Evolutionary conservation across 1,140 invertebrate species (phyloP), one percentile per base, ranked within the genome.

Genomic region (Phenacoccus solenopsis): DNA sequence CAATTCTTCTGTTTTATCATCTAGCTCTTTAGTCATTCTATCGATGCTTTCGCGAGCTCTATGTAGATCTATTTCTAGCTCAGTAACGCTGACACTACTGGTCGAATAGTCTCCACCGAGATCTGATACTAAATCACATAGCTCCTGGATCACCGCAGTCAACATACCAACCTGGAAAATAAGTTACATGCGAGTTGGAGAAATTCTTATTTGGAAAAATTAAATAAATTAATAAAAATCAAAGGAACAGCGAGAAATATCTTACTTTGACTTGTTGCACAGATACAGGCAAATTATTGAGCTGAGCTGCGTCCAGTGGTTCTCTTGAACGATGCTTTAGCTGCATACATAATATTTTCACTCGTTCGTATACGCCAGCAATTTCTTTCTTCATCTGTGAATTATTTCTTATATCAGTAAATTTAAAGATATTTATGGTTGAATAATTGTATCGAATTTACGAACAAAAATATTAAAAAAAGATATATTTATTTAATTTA

Each of bases 1-100:
- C 10, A 93, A 83, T 77, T 93, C 90, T 0, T 90, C 85, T 74
- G 89, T 88, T 70, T 88, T 82, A 72, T 91, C 87, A 30, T 91
- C 90, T 28, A 92, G 80, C 73, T 91, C 87, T 71, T 93, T 89
- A n/a, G 88, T 84, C 68, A 90, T 85, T 57, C 89, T 83, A 27
- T 91, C 90, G 0, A 91, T 80, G 67, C 72, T 79, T 78, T 76
- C 85, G 71, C 79, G 82, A 74, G 74, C 81, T 75, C 73, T 78
- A 78, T 77, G 84, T 72, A 76, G 80, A 75, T 79, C 81, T 67
- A 77, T 78, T 75, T 75, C 82, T 75, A 76, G 79, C 78, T 12
- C 75, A 12, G 74, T 75, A 9, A 75, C 75, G 68, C 73, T 74
- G 27, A 74, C 73, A 70, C 73, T 74, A 64, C 74, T 74, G 0